A percentile compares a stretch with the other conserved stretches of the same genome.
phyloP scores from a whole-genome alignment of 2,888 invertebrate genomes.

The Scaptomyza polygonia region DNA sequence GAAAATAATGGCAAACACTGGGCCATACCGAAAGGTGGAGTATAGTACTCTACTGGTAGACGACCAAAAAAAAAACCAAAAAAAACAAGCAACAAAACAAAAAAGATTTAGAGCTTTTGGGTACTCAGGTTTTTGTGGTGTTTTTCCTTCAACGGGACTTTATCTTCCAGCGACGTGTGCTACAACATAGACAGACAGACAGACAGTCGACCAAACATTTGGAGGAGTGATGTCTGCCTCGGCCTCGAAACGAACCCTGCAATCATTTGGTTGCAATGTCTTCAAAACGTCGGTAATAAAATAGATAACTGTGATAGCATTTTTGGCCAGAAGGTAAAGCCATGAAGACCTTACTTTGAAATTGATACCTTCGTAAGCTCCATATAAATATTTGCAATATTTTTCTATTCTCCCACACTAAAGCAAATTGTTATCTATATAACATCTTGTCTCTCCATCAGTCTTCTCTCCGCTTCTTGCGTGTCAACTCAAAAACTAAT shows the following conservation, averaged over 20 bases:
- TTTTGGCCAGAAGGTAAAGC: background rate
- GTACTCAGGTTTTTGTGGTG: constrained; percentile 60
- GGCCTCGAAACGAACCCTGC: constrained; percentile 9
- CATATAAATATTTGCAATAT: no score
- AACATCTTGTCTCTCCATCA: background rate
- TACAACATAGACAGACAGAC: constrained; percentile 14
- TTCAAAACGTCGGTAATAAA: background rate
- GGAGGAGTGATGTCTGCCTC: constrained; percentile 29
- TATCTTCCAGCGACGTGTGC: constrained; percentile 56
- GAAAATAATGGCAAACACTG: constrained; percentile 82
- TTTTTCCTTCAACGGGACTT: constrained; percentile 57
- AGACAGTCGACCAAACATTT: constrained; percentile 5
- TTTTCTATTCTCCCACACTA: background rate
- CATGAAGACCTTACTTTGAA: no score
- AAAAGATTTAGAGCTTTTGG: constrained; percentile 68
- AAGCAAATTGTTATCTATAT: constrained; percentile 3
- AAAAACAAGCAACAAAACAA: background rate
- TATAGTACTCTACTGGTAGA: constrained; percentile 21
- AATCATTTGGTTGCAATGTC: constrained; percentile 36
- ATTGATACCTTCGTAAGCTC: no score
- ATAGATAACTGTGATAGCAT: background rate
- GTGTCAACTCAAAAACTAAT: constrained; percentile 55
- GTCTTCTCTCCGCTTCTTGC: constrained; percentile 1
- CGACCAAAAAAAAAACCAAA: constrained; percentile 1
- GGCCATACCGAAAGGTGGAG: constrained; percentile 56